Evolutionary conservation across 2,113 vertebrate genomes (phyloP).

Genomic region (Ptychochromis oligacanthus): DNA sequence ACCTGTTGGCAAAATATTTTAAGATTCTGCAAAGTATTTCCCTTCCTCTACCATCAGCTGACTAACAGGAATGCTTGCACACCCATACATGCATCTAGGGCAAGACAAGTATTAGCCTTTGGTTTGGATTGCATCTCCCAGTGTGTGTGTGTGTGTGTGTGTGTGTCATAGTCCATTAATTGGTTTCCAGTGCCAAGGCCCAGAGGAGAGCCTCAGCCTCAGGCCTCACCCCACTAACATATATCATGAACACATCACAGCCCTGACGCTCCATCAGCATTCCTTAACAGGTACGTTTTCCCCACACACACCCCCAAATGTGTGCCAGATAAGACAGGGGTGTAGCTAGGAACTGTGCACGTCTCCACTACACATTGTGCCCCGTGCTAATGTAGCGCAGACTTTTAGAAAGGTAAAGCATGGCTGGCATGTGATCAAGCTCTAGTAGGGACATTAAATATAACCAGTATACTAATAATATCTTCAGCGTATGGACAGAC

Average conservation of each 20-base stretch:
- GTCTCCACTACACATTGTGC: not conserved
- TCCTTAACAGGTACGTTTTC: slow-evolving; percentile 17
- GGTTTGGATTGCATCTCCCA: slow-evolving; percentile 5
- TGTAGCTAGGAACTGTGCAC: not conserved
- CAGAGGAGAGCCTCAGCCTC: slow-evolving; percentile 36
- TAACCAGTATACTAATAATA: not conserved
- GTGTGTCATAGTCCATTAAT: slow-evolving; percentile 19
- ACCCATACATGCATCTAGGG: slow-evolving; percentile 17
- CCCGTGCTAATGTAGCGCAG: not conserved
- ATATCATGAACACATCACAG: slow-evolving; percentile 43
- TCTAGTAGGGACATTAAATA: not conserved
- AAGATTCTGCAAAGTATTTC: not conserved
- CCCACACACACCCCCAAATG: slow-evolving; percentile 2
- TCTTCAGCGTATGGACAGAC: not conserved
- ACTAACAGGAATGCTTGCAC: not conserved
- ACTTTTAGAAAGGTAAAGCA: not conserved
- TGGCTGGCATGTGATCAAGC: not conserved
- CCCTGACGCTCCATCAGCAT: slow-evolving; percentile 26
- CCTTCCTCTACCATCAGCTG: not conserved
- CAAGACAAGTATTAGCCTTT: slow-evolving; percentile 3
- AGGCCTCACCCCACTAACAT: slow-evolving; percentile 56
- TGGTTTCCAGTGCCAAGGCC: slow-evolving; percentile 43
- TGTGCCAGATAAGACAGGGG: slow-evolving; percentile 18
- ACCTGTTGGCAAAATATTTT: not conserved
- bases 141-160: not conserved